Conservation (phyloP, 2,113 vertebrate genomes). For the Haemorhous mexicanus region DNA sequence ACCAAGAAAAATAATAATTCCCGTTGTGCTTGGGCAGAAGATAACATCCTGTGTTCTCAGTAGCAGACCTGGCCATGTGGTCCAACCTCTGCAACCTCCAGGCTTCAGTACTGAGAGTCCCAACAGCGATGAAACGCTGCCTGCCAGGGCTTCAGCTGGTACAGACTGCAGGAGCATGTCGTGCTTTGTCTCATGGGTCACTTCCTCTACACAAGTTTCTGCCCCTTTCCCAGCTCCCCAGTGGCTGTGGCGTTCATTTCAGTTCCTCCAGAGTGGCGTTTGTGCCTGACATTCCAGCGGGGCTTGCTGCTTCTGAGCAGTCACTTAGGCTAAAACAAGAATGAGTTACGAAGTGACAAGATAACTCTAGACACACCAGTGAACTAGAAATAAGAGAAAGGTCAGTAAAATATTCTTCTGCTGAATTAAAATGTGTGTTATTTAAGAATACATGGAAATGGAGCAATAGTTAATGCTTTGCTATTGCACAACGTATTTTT, state of each 20-base stretch:
- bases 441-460: background rate
- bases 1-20: background rate
- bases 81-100: background rate
- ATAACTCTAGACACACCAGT: conserved; percentile 38
- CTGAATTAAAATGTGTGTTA: background rate
- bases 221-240: background rate
- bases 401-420: conserved; percentile 25
- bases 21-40: background rate
- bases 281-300: background rate
- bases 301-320: background rate
- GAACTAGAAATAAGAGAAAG: conserved; percentile 53
- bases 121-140: rapidly evolving
- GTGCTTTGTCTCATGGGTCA: conserved; percentile 1
- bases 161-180: background rate
- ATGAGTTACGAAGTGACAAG: conserved; percentile 37
- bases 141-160: background rate
- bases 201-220: conserved; percentile 8
- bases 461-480: background rate
- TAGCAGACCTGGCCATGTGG: background rate
- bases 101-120: background rate
- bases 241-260: background rate
- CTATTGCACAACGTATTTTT: background rate
- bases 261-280: background rate
- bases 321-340: conserved; percentile 30
- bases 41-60: background rate